Percentiles rank a stretch among this genome's conserved stretches.
Conservation (phyloP, 1,140 invertebrate genomes). For the Drosophila repletoides region DNA sequence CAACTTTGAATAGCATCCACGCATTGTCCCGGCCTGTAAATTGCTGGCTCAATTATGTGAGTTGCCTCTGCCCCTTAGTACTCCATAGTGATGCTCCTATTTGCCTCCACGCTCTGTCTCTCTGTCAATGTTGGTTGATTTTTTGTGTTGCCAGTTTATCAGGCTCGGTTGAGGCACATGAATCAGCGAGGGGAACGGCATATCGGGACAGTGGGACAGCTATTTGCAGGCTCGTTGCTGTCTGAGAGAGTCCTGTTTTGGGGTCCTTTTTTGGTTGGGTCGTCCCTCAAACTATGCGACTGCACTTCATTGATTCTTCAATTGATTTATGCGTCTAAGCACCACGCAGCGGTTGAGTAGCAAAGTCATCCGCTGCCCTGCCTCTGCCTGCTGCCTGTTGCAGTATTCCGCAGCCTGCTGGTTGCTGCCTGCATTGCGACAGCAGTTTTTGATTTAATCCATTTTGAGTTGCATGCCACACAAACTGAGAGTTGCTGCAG, state of each 20-base stretch:
- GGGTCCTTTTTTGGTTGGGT: background rate
- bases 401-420: no score
- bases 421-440: slow-evolving; percentile 37
- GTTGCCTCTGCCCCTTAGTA: slow-evolving; percentile 2
- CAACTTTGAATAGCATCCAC: slow-evolving; percentile 46
- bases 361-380: slow-evolving; percentile 26
- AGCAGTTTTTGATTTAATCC: slow-evolving; percentile 31
- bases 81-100: background rate
- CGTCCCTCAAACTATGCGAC: slow-evolving; percentile 22
- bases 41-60: slow-evolving; percentile 61
- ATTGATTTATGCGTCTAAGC: slow-evolving; percentile 60
- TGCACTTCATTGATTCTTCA: slow-evolving; percentile 61
- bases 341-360: slow-evolving; percentile 16
- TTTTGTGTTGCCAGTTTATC: slow-evolving; percentile 42
- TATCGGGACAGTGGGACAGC: slow-evolving; percentile 7
- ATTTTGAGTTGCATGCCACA: slow-evolving; percentile 7
- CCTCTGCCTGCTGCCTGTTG: no score
- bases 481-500: background rate
- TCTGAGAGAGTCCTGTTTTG: background rate
- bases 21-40: slow-evolving; percentile 51
- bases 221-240: slow-evolving; percentile 38
- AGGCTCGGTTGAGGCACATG: slow-evolving; percentile 36
- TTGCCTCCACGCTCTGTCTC: background rate
- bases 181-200: slow-evolving; percentile 24
- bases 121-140: slow-evolving; percentile 10